Percentiles rank a stretch among this genome's conserved stretches.
Evolutionary conservation across 2,797 vertebrate species (phyloP).

Genomic region (Gephyroberyx darwinii): DNA sequence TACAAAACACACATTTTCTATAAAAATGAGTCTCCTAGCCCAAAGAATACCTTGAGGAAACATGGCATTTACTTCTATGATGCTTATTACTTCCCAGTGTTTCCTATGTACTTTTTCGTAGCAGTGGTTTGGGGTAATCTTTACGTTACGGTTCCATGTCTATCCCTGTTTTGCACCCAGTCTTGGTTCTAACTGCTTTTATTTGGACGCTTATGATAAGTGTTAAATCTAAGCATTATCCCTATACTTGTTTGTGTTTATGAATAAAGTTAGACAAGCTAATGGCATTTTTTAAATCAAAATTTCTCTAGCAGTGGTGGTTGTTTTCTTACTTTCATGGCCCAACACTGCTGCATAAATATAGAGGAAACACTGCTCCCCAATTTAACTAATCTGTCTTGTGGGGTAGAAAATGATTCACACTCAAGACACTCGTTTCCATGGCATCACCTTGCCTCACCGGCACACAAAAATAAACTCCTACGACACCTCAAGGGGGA

Average conservation of each 20-base stretch:
- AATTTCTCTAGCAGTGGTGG: conserved; percentile 51
- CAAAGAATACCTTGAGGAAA: conserved; percentile 73
- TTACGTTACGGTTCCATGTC: conserved; percentile 48
- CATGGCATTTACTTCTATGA: conserved; percentile 65
- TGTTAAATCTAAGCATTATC: conserved; percentile 63
- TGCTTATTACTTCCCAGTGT: conserved; percentile 64
- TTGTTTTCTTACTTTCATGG: conserved; percentile 49
- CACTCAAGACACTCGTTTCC: conserved; percentile 47
- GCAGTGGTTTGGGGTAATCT: conserved; percentile 56
- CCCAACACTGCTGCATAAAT: conserved; percentile 62
- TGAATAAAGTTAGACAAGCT: conserved; percentile 51
- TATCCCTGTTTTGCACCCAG: conserved; percentile 48
- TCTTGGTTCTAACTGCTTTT: conserved; percentile 68
- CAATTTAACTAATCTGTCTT: conserved; percentile 62
- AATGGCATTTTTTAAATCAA: conserved; percentile 32
- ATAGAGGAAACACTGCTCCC: conserved; percentile 59
- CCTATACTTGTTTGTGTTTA: conserved; percentile 57
- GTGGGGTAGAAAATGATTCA: conserved; percentile 59
- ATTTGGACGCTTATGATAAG: conserved; percentile 55
- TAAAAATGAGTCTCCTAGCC: conserved; percentile 68
- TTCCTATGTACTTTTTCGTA: conserved; percentile 46
- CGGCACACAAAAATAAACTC: conserved; percentile 26
- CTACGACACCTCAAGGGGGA: conserved; percentile 23
- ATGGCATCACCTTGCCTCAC: conserved; percentile 60
- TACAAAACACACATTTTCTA: conserved; percentile 73